Evolutionary conservation across 2,797 vertebrate genomes (phyloP).

Genomic region (Geotrypetes seraphini): DNA sequence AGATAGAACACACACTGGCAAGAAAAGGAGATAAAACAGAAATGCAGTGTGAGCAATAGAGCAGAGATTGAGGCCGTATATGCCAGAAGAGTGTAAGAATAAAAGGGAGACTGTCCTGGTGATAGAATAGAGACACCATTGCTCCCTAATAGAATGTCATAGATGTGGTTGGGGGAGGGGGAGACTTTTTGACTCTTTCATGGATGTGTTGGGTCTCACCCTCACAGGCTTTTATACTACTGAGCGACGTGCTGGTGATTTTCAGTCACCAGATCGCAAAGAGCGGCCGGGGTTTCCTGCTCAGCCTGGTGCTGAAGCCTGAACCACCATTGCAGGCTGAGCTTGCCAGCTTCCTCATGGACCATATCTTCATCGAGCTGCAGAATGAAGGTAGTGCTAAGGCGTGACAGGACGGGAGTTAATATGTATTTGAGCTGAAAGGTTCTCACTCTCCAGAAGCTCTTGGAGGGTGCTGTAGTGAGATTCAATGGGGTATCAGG

Average conservation of each 20-base stretch:
- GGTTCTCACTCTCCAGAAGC: no score
- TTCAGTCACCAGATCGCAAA: constrained; percentile 36
- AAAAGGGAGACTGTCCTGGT: no score
- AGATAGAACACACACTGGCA: no score
- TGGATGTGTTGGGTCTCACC: neutral
- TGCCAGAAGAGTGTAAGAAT: rapidly evolving
- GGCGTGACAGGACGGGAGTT: neutral
- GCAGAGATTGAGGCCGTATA: no score
- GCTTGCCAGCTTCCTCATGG: constrained; percentile 74
- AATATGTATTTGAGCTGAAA: no score
- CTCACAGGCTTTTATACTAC: constrained; percentile 69
- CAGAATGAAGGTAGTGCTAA: constrained; percentile 24
- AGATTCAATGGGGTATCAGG: neutral
- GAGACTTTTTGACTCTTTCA: no score
- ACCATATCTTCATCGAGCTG: constrained; percentile 63
- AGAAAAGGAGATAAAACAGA: no score
- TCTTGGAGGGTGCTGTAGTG: no score
- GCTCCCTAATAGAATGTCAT: no score
- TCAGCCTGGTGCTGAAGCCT: constrained; percentile 39
- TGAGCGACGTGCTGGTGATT: constrained; percentile 77
- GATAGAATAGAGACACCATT: neutral
- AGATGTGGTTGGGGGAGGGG: no score
- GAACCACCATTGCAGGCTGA: constrained; percentile 63
- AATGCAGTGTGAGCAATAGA: no score
- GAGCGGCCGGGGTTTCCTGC: constrained; percentile 30